These are phyloP conservation scores for Clavelina lepadiformis DNA, from an alignment of 23 tunicate species.

Conservation along the genomic window DNA sequence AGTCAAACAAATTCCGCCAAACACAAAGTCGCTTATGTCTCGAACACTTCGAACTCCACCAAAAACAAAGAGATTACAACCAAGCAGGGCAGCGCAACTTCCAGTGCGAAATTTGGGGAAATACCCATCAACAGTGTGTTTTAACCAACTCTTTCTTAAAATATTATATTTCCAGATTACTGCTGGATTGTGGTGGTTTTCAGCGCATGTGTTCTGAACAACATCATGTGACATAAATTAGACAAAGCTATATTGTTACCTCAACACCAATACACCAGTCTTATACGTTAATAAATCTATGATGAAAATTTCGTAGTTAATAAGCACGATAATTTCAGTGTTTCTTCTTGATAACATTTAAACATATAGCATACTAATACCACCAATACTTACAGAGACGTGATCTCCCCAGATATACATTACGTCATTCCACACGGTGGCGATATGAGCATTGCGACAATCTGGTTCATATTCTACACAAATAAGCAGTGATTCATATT, in stretches of 20 bases:
- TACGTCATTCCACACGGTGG: conserved; percentile 1
- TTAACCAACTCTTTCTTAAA: neutral
- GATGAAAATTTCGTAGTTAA: no score
- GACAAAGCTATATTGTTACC: no score
- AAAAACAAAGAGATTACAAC: neutral
- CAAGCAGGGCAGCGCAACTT: neutral
- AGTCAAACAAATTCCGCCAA: neutral
- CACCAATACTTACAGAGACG: neutral
- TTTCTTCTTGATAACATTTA: no score
- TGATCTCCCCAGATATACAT: conserved; percentile 31
- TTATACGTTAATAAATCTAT: no score
- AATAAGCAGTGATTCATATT: no score
- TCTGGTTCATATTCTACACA: no score
- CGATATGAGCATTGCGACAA: conserved; percentile 12
- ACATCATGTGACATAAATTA: no score
- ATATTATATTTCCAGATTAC: conserved; percentile 1
- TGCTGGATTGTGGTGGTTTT: neutral
- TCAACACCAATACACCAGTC: no score
- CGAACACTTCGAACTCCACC: no score
- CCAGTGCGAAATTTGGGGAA: neutral
- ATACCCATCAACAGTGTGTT: neutral
- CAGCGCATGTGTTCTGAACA: neutral
- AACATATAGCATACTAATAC: no score
- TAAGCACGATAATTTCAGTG: no score
- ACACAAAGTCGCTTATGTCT: no score